Evolutionary conservation across 2,113 vertebrate genomes (phyloP).

Genomic region (Vireo altiloquus): DNA sequence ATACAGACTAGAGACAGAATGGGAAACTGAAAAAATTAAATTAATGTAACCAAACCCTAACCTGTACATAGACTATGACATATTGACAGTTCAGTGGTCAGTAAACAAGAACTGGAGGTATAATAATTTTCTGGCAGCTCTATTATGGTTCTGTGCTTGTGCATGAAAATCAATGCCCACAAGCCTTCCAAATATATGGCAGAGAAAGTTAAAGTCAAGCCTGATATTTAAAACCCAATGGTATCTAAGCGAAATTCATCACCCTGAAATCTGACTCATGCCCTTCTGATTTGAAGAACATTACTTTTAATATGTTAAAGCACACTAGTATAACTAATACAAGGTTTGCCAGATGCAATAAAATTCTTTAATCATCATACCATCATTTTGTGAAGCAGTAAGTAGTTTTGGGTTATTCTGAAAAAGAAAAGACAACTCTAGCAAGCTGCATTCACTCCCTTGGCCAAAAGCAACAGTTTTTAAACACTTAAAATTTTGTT

Average conservation of each 20-base stretch:
- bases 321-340: background rate
- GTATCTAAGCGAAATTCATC: slow-evolving; percentile 11
- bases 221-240: slow-evolving; percentile 54
- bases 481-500: background rate
- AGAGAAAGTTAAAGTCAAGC: slow-evolving; percentile 44
- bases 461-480: background rate
- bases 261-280: slow-evolving; percentile 26
- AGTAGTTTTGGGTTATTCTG: background rate
- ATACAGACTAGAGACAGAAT: background rate
- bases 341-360: background rate
- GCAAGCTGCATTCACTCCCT: background rate
- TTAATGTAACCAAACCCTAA: background rate
- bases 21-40: background rate
- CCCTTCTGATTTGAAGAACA: slow-evolving; percentile 31
- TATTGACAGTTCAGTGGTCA: background rate
- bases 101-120: background rate
- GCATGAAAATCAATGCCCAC: slow-evolving; percentile 1
- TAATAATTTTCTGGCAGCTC: background rate
- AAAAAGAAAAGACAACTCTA: background rate
- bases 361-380: background rate
- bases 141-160: slow-evolving; percentile 13
- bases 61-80: background rate
- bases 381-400: background rate
- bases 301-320: slow-evolving; percentile 25
- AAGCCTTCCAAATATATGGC: slow-evolving; percentile 27